phyloP scores from a whole-genome alignment of 2,888 invertebrate genomes.

The Caenorhabditis sp. region DNA sequence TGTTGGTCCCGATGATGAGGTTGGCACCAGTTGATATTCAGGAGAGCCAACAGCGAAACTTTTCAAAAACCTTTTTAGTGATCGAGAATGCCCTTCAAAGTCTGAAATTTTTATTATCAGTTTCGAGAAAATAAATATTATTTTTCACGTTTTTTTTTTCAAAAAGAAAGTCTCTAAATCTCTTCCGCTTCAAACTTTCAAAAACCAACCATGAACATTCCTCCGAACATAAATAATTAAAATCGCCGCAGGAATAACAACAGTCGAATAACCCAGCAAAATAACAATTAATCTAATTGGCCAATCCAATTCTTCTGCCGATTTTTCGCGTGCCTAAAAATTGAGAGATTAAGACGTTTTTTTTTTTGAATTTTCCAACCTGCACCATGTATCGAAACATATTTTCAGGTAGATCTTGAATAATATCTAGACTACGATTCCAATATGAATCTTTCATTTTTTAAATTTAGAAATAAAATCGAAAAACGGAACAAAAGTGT shows the following conservation, averaged over 20 bases:
- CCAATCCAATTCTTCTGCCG: slow-evolving; percentile 59
- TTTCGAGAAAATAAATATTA: not conserved
- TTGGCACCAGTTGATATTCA: slow-evolving; percentile 46
- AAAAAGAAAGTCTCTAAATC: too few species aligned
- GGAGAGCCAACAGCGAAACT: slow-evolving; percentile 64
- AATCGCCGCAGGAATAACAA: slow-evolving; percentile 55
- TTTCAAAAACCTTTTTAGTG: slow-evolving; percentile 22
- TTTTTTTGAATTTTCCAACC: slow-evolving; percentile 13
- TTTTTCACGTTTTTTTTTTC: too few species aligned
- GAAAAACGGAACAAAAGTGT: slow-evolving; percentile 10
- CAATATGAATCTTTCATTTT: slow-evolving; percentile 30
- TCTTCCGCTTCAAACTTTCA: too few species aligned
- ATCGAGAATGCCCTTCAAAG: slow-evolving; percentile 18
- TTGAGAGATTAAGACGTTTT: not conserved
- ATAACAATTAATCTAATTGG: slow-evolving; percentile 58
- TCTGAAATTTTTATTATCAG: slow-evolving; percentile 16
- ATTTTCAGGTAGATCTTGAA: slow-evolving; percentile 20
- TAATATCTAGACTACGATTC: slow-evolving; percentile 26
- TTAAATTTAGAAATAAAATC: slow-evolving; percentile 8
- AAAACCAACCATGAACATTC: slow-evolving; percentile 40
- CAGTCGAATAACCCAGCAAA: slow-evolving; percentile 62
- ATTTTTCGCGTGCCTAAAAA: slow-evolving; percentile 40
- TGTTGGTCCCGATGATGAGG: not conserved
- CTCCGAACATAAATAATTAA: slow-evolving; percentile 55
- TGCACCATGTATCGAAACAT: slow-evolving; percentile 28